phyloP scores from a whole-genome alignment of 2,888 invertebrate species.

The Listrodromus nycthemerus region DNA sequence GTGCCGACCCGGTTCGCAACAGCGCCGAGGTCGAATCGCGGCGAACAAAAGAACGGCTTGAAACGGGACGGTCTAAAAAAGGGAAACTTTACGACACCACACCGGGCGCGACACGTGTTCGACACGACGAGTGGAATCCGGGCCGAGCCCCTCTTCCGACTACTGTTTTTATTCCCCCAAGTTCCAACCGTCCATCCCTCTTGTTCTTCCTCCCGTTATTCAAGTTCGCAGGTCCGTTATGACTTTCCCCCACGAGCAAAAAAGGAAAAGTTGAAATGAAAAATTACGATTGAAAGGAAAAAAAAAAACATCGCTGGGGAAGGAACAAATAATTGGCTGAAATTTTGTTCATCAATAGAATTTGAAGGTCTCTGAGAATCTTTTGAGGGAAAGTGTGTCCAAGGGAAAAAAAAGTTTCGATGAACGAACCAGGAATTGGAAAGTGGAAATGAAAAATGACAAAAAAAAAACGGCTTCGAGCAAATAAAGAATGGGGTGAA shows the following conservation, averaged over 20 bases:
- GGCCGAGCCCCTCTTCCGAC: slow-evolving; percentile 34
- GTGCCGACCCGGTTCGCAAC: slow-evolving; percentile 44
- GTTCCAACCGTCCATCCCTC: slow-evolving; percentile 20
- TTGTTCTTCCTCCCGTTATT: slow-evolving; percentile 25
- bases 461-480: neutral
- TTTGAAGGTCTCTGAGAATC: neutral
- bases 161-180: slow-evolving; percentile 21
- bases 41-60: slow-evolving; percentile 27
- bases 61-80: slow-evolving; percentile 34
- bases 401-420: slow-evolving; percentile 34
- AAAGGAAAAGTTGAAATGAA: neutral
- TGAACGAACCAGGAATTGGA: slow-evolving; percentile 31
- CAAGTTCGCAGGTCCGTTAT: slow-evolving; percentile 31
- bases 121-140: slow-evolving; percentile 71
- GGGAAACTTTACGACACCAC: slow-evolving; percentile 76
- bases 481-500: neutral
- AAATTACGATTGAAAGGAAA: neutral
- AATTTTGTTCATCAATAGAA: neutral
- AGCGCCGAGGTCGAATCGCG: slow-evolving; percentile 18
- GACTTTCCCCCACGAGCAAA: neutral
- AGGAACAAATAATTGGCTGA: neutral
- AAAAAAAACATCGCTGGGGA: neutral
- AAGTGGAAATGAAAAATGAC: too few species aligned
- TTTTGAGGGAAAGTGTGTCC: neutral
- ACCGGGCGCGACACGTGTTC: slow-evolving; percentile 75